phyloP scores from a whole-genome alignment of 2,113 vertebrate genomes.

The Takifugu bimaculatus region DNA sequence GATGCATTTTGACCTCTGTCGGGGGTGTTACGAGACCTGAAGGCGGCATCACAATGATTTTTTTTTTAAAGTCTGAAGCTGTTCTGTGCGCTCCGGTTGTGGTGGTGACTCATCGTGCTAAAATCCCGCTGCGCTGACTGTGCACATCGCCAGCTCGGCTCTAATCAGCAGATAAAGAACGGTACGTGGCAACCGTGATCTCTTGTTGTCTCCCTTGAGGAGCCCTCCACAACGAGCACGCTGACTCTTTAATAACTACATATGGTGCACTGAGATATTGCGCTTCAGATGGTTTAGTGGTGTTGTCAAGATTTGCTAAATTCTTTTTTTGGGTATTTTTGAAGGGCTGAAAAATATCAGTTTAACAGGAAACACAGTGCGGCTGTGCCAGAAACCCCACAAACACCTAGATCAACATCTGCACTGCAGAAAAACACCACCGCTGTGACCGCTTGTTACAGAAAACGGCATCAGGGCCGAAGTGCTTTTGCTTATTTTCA shows the following conservation, averaged over 20 bases:
- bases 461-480: neutral
- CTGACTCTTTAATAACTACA: too few relatives aligned
- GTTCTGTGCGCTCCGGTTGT: constrained; percentile 1
- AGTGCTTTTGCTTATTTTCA: neutral
- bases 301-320: constrained; percentile 1
- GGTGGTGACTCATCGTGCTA: constrained; percentile 19
- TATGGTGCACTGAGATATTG: neutral
- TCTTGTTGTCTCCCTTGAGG: constrained; percentile 22
- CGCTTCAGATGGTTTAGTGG: too few relatives aligned
- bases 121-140: constrained; percentile 21
- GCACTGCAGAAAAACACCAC: neutral
- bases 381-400: neutral
- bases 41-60: too few relatives aligned
- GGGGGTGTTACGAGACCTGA: too few relatives aligned
- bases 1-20: too few relatives aligned
- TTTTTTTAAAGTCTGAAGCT: neutral
- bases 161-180: constrained; percentile 25
- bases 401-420: constrained; percentile 1
- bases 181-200: constrained; percentile 13
- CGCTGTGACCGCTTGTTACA: neutral
- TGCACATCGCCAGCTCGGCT: constrained; percentile 31
- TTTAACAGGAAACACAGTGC: neutral
- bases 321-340: constrained; percentile 1
- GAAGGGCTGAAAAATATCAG: neutral
- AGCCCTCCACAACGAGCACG: neutral